Evolutionary conservation across 2,888 invertebrate species (phyloP), one percentile per base, ranked within the genome.

Genomic region (Tenthredo livida): DNA sequence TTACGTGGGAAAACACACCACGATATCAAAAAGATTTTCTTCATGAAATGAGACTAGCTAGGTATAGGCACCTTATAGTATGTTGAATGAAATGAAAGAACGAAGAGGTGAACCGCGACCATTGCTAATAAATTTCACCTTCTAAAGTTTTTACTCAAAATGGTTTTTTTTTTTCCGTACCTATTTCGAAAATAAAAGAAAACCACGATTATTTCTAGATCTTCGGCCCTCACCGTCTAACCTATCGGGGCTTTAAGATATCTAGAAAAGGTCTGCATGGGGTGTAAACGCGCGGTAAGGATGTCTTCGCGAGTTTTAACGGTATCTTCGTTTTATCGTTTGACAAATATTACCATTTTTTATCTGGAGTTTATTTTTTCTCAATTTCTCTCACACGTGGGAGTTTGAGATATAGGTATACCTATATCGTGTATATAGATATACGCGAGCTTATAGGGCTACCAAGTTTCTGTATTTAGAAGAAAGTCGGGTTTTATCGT

Each of bases 1-100:
- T 88, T 89, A 91, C 89, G 90, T 90, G 90, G 87, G 90, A 91
- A 90, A 90, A 89, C 88, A 40, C 7, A 73, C 85, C 2, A 73
- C 85, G 85, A 86, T 83, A 86, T 86, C 86, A 85, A 85, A 86
- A 86, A 85, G 87, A 88, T 77, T 77, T 77, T 33, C 15, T 54
- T 77, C 37, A 17, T 10, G 47, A 83, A 29, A 83, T 0, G 0
- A 29, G 15, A 15, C 40, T 29, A n/a, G n/a, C n/a, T 7, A 15
- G 47, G 7, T 1, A 37, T 37, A 37, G 37, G 37, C 7, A 6
- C 37, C 6, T 37, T n/a, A n/a, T n/a, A n/a, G 7, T 4, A 15
- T 15, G 47, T 47, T 47, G 0, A 12, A 47, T 4, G 4, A 3
- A 47, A 15, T 12, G 12, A 47, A 47, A 0, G 10, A 47, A 47